phyloP scores from a whole-genome alignment of 2,113 vertebrate species.

The Cavia porcellus region DNA sequence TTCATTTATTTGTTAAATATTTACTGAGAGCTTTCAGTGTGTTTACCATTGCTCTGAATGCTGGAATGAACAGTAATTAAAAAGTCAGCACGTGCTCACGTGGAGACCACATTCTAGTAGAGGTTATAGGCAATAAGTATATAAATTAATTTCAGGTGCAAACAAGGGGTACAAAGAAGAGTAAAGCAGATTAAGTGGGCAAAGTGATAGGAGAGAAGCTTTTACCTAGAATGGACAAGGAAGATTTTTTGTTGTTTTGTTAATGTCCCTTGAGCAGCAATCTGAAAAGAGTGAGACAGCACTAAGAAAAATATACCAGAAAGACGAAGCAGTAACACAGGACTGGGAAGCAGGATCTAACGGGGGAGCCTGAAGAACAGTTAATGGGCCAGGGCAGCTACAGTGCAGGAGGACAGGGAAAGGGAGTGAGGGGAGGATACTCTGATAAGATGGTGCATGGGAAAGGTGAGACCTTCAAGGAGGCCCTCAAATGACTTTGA shows the following conservation, averaged over 20 bases:
- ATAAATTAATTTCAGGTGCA: neutral
- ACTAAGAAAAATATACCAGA: neutral
- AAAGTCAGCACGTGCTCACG: neutral
- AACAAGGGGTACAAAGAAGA: neutral
- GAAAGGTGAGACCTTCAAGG: neutral
- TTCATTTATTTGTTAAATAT: conserved; percentile 35
- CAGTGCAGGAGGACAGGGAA: neutral
- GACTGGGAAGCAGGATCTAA: neutral
- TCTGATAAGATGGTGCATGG: neutral
- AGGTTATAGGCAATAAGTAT: neutral
- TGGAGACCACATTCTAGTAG: neutral
- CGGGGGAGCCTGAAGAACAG: neutral
- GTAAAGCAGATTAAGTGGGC: neutral
- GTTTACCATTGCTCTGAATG: neutral
- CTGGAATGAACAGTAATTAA: neutral
- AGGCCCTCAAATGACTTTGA: neutral
- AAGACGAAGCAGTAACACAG: neutral
- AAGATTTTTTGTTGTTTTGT: neutral
- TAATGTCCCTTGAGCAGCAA: neutral
- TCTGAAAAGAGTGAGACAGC: neutral
- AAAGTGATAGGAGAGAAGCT: neutral
- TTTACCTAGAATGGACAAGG: neutral
- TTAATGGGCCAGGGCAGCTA: neutral
- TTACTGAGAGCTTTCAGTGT: neutral
- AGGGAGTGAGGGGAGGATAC: neutral